phyloP scores from a whole-genome alignment of 2,797 vertebrate genomes.

The Neoniphon sammara region DNA sequence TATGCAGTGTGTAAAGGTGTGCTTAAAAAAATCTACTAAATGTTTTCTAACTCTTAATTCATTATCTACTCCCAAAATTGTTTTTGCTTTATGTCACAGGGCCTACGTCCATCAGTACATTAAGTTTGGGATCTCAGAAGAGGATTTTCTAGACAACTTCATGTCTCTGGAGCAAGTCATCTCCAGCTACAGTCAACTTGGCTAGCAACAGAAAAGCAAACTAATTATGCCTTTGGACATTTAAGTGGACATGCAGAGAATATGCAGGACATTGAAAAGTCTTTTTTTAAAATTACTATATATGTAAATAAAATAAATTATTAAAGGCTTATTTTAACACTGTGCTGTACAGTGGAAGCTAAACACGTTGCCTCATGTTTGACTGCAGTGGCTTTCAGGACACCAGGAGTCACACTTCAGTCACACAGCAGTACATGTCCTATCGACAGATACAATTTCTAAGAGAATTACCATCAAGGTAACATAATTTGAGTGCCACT shows the following conservation, averaged over 20 bases:
- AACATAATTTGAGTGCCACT: neutral
- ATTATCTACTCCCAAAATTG: neutral
- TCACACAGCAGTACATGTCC: neutral
- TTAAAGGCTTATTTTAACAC: neutral
- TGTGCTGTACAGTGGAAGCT: neutral
- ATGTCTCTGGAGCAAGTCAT: constrained; percentile 92
- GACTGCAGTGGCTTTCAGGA: no score
- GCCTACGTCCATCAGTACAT: constrained; percentile 95
- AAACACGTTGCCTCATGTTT: neutral
- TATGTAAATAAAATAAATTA: constrained; percentile 20
- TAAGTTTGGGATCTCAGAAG: constrained; percentile 93
- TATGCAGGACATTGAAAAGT: neutral
- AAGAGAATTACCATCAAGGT: neutral
- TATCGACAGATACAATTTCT: neutral
- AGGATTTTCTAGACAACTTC: constrained; percentile 95
- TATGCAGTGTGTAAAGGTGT: no score
- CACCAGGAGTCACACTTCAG: no score
- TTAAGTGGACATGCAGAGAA: neutral
- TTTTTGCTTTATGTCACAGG: constrained; percentile 72
- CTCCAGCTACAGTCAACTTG: constrained; percentile 89
- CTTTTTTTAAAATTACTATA: neutral
- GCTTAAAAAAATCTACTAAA: no score
- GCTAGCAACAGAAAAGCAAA: constrained; percentile 20
- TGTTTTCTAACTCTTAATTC: neutral
- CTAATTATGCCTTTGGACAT: constrained; percentile 3